A percentile compares a stretch with the other conserved stretches of the same genome.
Evolutionary conservation across 2,888 invertebrate genomes (phyloP).

Genomic region (Amitus sp.): DNA sequence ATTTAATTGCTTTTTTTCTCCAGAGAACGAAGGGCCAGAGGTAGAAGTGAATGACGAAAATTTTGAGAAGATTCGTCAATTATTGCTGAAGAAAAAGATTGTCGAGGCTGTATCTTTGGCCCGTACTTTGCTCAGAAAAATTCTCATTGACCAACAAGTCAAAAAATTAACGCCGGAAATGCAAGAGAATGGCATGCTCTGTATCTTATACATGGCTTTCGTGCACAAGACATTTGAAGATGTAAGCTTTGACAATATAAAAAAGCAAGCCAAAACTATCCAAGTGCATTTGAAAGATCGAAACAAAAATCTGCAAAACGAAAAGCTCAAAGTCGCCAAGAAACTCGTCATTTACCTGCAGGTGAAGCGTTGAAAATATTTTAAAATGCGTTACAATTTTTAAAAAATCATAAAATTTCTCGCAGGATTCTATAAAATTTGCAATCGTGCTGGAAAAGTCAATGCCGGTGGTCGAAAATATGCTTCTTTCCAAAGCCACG

Average conservation of each 20-base stretch:
- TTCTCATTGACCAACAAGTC: constrained; percentile 26
- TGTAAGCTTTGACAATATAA: constrained; percentile 15
- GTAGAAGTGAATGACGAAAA: constrained; percentile 41
- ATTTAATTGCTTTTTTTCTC: too few species aligned
- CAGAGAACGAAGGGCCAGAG: constrained; percentile 35
- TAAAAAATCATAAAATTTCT: too few species aligned
- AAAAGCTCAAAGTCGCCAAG: constrained; percentile 71
- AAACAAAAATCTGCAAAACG: constrained; percentile 66
- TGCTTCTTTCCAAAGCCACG: constrained; percentile 78
- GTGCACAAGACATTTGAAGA: constrained; percentile 57
- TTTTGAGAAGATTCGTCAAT: constrained; percentile 57
- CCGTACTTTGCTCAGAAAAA: constrained; percentile 41
- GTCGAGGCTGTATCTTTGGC: constrained; percentile 46
- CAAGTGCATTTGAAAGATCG: constrained; percentile 37
- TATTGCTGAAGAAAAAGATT: constrained; percentile 53
- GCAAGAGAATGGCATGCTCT: constrained; percentile 20
- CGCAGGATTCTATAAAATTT: constrained; percentile 69
- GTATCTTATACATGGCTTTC: constrained; percentile 50
- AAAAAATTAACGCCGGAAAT: neutral
- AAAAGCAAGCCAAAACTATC: constrained; percentile 39
- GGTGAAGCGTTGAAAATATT: too few species aligned
- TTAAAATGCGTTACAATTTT: too few species aligned
- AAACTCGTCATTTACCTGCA: constrained; percentile 77
- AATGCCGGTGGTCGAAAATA: constrained; percentile 75
- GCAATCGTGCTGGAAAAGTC: constrained; percentile 67